Evolutionary conservation across 2,888 invertebrate genomes (phyloP), one percentile per base, ranked within the genome.

Genomic region (Oscheius sp.): DNA sequence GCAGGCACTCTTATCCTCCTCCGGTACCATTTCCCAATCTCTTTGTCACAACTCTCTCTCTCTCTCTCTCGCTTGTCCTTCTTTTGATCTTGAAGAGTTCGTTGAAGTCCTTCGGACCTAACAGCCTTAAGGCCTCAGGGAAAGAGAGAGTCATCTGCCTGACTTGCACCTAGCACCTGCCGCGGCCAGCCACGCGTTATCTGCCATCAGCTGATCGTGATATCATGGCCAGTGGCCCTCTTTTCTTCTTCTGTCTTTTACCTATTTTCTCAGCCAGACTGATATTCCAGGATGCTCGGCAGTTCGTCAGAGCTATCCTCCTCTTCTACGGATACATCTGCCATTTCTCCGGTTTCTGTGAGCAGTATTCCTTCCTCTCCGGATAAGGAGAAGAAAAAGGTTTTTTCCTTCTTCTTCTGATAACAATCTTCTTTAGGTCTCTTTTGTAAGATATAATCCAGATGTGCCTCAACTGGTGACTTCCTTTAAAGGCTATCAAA

Each of bases 401-500:
- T 76, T 27, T 8, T 39, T 8, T 15, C n/a, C 23, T 20, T 31
- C 2, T 31, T 55, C 29, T n/a, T 10, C 48, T 46, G 48, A 15
- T n/a, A 8, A 46, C 20, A n/a, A 37, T 15, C 31, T 48, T 27
- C 71, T 76, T 48, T 70, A 75, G 70, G 73, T 80, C 27, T 58
- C 63, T n/a, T 80, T 80, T 64, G 72, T 75, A n/a, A 76, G 75
- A 10, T 85, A 85, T 71, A 82, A 85, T 69, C 80, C 85, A 20
- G 79, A 75, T 52, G 73, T 79, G 48, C 85, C 85, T 20, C 82
- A 81, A 68, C 81, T 84, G 68, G 84, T 85, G 52, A 85, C 84
- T 5, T 84, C 84, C 8, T 85, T 85, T 71, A 85, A 85, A 71
- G 85, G 83, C 72, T 83, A 85, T 67, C 85, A 85, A 70, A 85